Conservation (phyloP, 53 echinoderm and acorn worm genomes). For the Antedon mediterranea region DNA sequence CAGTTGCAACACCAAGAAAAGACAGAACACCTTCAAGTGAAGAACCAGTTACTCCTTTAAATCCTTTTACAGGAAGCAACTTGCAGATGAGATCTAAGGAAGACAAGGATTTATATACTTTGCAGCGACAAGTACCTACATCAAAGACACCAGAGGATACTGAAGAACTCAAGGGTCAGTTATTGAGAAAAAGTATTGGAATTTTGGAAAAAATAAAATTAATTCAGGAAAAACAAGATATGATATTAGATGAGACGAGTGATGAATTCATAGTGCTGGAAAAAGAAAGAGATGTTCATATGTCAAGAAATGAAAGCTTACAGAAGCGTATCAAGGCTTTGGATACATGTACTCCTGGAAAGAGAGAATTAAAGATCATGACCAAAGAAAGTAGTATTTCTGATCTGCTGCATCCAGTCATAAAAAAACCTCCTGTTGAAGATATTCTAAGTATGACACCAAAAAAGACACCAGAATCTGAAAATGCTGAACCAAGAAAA, state of each 20-base stretch:
- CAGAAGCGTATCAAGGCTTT: neutral
- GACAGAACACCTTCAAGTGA: neutral
- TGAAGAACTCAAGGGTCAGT: neutral
- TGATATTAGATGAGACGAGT: neutral
- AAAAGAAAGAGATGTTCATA: neutral
- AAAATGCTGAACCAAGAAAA: neutral
- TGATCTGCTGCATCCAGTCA: neutral
- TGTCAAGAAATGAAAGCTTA: neutral
- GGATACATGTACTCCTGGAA: neutral
- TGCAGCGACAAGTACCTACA: neutral
- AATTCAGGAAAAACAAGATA: neutral
- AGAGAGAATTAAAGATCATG: neutral
- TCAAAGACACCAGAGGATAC: neutral
- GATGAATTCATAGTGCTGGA: neutral
- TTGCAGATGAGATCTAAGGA: neutral
- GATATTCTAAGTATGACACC: neutral
- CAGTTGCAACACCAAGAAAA: neutral
- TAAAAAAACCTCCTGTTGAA: neutral
- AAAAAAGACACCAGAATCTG: neutral
- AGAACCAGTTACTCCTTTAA: neutral
- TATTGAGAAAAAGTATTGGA: neutral
- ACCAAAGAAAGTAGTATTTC: too few species aligned
- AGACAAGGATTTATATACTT: neutral
- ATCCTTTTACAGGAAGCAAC: neutral
- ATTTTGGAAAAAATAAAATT: neutral